A percentile compares a stretch with the other conserved stretches of the same genome.
Evolutionary conservation across 1,140 invertebrate genomes (phyloP).

Genomic region (Trachelipus rathkii): DNA sequence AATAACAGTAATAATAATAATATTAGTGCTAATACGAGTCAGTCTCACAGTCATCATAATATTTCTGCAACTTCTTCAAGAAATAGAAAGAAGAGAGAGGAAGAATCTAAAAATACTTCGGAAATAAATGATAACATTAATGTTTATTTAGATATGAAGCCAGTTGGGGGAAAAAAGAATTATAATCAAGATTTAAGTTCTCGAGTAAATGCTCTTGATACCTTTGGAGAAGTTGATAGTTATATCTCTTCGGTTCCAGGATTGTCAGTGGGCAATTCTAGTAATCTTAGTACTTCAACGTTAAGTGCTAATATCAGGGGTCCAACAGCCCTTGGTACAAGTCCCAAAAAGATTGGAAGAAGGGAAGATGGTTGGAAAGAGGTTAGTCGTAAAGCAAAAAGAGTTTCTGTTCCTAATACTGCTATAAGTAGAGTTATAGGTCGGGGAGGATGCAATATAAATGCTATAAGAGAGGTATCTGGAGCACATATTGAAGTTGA

Average conservation of each 20-base stretch:
- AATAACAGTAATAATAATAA: constrained; percentile 4
- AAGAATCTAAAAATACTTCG: constrained; percentile 63
- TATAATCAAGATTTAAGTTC: constrained; percentile 32
- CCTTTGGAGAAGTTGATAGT: constrained; percentile 41
- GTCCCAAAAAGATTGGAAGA: constrained; percentile 67
- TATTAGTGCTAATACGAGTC: constrained; percentile 32
- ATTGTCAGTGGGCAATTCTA: constrained; percentile 50
- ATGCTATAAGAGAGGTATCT: constrained; percentile 87
- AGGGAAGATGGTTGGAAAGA: constrained; percentile 83
- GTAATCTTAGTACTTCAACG: constrained; percentile 44
- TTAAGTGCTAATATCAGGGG: constrained; percentile 34
- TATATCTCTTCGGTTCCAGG: constrained; percentile 41
- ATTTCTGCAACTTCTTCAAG: constrained; percentile 61
- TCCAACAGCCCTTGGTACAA: constrained; percentile 50
- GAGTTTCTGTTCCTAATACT: constrained; percentile 86
- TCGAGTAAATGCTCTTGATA: constrained; percentile 42
- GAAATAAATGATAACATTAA: constrained; percentile 29
- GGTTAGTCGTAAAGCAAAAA: constrained; percentile 59
- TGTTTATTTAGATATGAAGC: background rate
- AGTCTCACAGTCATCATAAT: constrained; percentile 49
- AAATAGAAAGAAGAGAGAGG: constrained; percentile 68
- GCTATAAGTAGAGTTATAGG: constrained; percentile 94
- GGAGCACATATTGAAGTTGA: constrained; percentile 97
- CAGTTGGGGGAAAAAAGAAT: constrained; percentile 23
- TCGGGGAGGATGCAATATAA: constrained; percentile 92